Conservation (phyloP, 2,797 vertebrate genomes). For the Eutrigla gurnardus region DNA sequence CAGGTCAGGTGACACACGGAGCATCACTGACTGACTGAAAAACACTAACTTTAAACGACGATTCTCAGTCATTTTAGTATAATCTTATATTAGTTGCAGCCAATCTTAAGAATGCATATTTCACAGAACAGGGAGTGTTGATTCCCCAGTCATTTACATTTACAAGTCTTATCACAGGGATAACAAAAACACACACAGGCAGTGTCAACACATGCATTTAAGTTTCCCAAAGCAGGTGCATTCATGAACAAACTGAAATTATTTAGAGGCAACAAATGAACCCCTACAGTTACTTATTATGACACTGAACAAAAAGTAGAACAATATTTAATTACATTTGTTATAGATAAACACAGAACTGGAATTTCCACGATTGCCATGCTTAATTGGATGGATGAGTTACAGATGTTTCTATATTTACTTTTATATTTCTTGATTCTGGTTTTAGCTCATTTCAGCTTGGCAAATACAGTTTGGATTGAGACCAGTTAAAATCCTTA, state of each 20-base stretch:
- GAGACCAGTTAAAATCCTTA: background rate
- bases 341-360: background rate
- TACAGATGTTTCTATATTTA: background rate
- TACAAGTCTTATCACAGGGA: background rate
- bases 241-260: background rate
- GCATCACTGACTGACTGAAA: slow-evolving; percentile 5
- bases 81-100: background rate
- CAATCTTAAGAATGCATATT: background rate
- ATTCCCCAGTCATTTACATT: no score
- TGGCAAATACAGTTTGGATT: background rate
- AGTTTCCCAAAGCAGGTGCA: background rate
- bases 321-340: background rate
- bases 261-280: background rate
- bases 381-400: background rate
- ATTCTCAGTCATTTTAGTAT: background rate
- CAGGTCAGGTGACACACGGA: background rate
- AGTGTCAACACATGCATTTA: background rate
- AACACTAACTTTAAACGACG: background rate
- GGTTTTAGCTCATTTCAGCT: background rate
- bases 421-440: background rate
- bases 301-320: background rate
- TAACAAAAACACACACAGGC: background rate
- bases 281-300: background rate
- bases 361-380: background rate
- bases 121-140: no score